phyloP scores from a whole-genome alignment of 2,797 vertebrate species.

The Rhinichthys osculus region DNA sequence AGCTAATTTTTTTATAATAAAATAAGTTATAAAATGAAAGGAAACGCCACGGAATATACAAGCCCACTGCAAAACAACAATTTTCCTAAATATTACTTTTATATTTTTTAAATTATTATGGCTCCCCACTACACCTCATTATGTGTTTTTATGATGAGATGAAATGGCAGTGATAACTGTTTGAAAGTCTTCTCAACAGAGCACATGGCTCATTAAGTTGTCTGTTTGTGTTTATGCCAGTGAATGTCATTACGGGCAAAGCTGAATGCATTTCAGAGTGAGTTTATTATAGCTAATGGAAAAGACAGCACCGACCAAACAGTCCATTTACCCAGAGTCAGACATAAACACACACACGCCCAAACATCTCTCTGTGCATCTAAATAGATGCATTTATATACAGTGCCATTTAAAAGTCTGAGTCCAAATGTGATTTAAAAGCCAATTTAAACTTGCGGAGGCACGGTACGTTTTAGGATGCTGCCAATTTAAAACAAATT shows the following conservation, averaged over 20 bases:
- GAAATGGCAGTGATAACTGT: not conserved
- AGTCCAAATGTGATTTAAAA: conserved; percentile 1
- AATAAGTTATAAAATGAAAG: not conserved
- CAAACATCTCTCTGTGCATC: conserved; percentile 12
- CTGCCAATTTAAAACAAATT: not conserved
- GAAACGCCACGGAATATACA: no score
- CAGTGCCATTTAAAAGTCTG: conserved; percentile 16
- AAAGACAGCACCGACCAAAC: conserved; percentile 13
- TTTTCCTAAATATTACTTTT: not conserved
- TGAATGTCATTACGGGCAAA: not conserved
- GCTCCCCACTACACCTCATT: not conserved
- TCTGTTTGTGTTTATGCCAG: not conserved
- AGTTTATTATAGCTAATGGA: conserved; percentile 15
- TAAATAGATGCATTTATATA: not conserved
- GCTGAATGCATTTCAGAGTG: not conserved
- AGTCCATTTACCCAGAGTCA: conserved; percentile 34
- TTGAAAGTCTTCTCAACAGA: not conserved
- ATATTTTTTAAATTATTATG: not conserved
- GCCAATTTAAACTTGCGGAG: not conserved
- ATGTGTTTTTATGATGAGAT: not conserved
- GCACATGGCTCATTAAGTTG: not conserved
- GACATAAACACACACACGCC: conserved; percentile 29
- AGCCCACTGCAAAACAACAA: not conserved
- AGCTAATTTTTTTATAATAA: not conserved
- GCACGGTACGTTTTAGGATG: not conserved